Evolutionary conservation across 2,797 vertebrate genomes (phyloP).

Genomic region (Remorina albescens): DNA sequence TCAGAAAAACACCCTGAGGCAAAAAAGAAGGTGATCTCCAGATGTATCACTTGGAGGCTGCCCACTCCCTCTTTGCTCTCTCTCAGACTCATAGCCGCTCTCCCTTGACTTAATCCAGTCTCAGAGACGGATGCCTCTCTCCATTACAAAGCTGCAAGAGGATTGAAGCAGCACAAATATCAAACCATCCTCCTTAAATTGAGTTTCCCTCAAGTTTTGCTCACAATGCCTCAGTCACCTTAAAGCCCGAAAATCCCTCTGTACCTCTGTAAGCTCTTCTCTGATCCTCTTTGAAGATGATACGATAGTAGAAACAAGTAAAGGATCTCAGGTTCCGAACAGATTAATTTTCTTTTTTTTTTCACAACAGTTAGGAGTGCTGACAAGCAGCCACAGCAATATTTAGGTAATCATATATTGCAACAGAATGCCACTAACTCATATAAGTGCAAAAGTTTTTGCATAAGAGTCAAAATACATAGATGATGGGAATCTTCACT

Average conservation of each 20-base stretch:
- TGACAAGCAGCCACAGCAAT: conserved; percentile 5
- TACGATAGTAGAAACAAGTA: conserved; percentile 47
- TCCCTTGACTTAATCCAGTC: conserved; percentile 40
- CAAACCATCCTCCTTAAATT: conserved; percentile 34
- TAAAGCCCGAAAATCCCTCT: conserved; percentile 38
- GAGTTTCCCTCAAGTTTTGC: conserved; percentile 35
- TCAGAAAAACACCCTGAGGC: conserved; percentile 49
- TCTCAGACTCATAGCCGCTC: conserved; percentile 32
- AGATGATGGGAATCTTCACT: conserved; percentile 32
- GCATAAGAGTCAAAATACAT: neutral
- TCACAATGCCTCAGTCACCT: conserved; percentile 40
- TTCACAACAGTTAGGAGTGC: neutral
- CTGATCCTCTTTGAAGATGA: conserved; percentile 40
- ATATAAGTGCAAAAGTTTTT: conserved; percentile 3
- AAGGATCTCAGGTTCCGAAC: conserved; percentile 11
- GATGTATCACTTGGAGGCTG: conserved; percentile 34
- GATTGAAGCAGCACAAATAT: conserved; percentile 43
- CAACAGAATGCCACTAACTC: conserved; percentile 25
- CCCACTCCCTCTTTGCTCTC: neutral
- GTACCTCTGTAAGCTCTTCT: conserved; percentile 23
- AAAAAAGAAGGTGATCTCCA: conserved; percentile 36
- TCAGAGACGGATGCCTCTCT: conserved; percentile 29
- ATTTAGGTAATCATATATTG: conserved; percentile 11
- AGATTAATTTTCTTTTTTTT: neutral
- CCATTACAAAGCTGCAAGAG: conserved; percentile 47